phyloP scores from a whole-genome alignment of 2,113 vertebrate species.

The Columba livia region DNA sequence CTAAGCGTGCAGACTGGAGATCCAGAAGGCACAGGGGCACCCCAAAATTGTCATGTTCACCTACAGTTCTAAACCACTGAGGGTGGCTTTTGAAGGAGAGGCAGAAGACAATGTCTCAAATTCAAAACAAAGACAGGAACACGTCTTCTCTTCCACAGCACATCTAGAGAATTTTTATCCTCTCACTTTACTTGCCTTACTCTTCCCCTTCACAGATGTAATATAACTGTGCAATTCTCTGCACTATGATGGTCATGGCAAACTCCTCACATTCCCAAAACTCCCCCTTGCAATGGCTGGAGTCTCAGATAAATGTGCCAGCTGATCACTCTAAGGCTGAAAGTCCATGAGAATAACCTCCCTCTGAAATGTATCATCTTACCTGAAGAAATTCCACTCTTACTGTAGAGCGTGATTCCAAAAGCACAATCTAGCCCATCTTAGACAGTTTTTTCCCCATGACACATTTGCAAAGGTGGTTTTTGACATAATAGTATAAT shows the following conservation, averaged over 20 bases:
- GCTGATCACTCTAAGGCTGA: background rate
- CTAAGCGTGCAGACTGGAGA: background rate
- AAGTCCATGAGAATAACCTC: background rate
- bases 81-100: background rate
- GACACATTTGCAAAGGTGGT: background rate
- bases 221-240: background rate
- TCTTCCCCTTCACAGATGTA: background rate
- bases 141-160: background rate
- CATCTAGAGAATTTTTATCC: background rate
- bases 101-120: background rate
- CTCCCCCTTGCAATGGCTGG: background rate
- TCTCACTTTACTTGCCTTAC: background rate
- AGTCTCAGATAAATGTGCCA: background rate
- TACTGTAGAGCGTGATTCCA: background rate
- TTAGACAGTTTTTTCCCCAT: rapidly evolving
- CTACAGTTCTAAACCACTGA: background rate
- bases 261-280: background rate
- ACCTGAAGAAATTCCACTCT: background rate
- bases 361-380: background rate
- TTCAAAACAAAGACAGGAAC: background rate
- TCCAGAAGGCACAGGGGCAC: background rate
- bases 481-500: background rate
- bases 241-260: background rate
- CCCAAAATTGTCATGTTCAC: background rate
- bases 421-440: background rate